Base-by-base conservation (phyloP, 30 jellyfish, hydroid and myxozoan genomes). In the Aurelia sp. region DNA sequence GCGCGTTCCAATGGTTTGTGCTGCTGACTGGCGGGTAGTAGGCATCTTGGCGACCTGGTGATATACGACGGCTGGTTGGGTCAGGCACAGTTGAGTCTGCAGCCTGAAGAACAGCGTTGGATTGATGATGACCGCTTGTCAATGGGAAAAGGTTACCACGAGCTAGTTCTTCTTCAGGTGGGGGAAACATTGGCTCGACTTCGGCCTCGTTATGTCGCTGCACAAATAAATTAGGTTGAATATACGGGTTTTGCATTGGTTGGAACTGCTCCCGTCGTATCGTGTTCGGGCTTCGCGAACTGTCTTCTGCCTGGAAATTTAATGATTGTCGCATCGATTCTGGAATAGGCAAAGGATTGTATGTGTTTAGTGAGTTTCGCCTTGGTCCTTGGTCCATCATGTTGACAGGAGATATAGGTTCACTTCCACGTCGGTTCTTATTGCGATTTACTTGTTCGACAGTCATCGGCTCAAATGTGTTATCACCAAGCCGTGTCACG, bases 381-480 rank as follows among this genome's bases (percentile, higher is more conserved):
- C 98, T 57, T 3, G 97, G 97, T 11, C 86, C 79, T 11, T 76
- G 91, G 30, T 93, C 98, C 13, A 84, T 47, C 20, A 71, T 62
- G 58, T 87, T 62, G 30, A 88, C 74, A 3, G 97, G 97, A 7
- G 91, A 73, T 21, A 89, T 70, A 23, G 97, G 97, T 62, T 93
- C 98, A 74, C 98, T 93, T 17, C 96, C 97, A 15, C 98, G 97
- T 31, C 98, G 91, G 21, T 70, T 73, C 31, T 66, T 75, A 19
- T 74, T 66, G 23, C 87, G 87, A 22, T 68, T 50, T 52, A 44
- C 69, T 17, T 57, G 69, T 44, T 66, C 88, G 18, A 21, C 67
- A 64, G 51, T 72, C n/a, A 86, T 63, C 4, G 88, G 89, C 55
- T 90, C 88, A 20, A 73, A 73, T n/a, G 40, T 47, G 11, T 60